Conservation (phyloP, 2,888 invertebrate genomes). For the Pristionchus maxplancki region DNA sequence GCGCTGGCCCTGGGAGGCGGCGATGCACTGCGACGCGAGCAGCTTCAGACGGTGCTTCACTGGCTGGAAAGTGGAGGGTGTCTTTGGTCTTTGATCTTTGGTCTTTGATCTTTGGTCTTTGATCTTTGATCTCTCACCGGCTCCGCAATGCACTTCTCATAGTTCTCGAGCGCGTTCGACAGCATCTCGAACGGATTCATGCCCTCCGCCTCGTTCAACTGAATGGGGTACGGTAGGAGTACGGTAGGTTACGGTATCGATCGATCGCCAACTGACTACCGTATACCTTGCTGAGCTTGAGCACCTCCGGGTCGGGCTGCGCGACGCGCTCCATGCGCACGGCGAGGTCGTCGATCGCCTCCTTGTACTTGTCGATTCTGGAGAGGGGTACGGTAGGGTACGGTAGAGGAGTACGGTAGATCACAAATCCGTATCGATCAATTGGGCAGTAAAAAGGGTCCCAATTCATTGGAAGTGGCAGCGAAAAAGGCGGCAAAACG, state of each 20-base stretch:
- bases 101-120: constrained; percentile 17
- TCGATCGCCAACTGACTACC: background rate
- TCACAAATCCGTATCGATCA: background rate
- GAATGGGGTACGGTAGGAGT: background rate
- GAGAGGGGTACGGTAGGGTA: background rate
- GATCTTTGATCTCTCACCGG: constrained; percentile 7
- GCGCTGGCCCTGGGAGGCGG: background rate
- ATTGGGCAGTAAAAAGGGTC: no score
- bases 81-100: constrained; percentile 30
- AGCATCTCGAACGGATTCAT: constrained; percentile 37
- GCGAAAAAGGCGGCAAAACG: constrained; percentile 24
- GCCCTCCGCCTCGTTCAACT: constrained; percentile 44
- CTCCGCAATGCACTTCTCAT: background rate
- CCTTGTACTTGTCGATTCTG: constrained; percentile 51
- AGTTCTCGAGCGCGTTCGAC: constrained; percentile 3
- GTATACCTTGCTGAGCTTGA: constrained; percentile 32
- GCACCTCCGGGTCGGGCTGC: constrained; percentile 45
- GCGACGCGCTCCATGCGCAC: constrained; percentile 41
- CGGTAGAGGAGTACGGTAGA: background rate
- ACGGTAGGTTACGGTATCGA: constrained; percentile 25
- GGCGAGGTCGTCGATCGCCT: constrained; percentile 40
- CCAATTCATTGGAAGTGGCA: background rate
- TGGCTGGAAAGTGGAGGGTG: background rate
- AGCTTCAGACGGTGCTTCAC: background rate
- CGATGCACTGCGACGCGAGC: background rate